Evolutionary conservation across 92 coral and sea anemone genomes (phyloP).

Genomic region (Micromussa lordhowensis): DNA sequence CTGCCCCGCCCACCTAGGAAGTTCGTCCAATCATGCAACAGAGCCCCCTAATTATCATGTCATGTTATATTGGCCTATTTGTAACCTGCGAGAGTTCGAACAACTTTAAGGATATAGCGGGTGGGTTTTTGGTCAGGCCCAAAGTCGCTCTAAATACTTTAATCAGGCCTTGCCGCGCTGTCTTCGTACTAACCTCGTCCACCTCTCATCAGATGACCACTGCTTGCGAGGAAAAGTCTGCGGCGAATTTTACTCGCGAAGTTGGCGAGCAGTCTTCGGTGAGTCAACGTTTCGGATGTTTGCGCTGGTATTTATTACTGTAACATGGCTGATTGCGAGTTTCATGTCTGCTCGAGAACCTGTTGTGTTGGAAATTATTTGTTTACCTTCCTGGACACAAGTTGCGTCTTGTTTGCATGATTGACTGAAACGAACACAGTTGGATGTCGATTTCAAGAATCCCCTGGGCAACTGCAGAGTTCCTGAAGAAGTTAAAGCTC

Average conservation of each 20-base stretch:
- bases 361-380: neutral
- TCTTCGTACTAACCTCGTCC: slow-evolving; percentile 12
- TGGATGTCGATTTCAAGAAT: slow-evolving; percentile 6
- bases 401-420: neutral
- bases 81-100: slow-evolving; percentile 54
- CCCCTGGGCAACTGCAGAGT: neutral
- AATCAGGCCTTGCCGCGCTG: neutral
- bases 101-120: slow-evolving; percentile 38
- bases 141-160: slow-evolving; percentile 38
- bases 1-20: slow-evolving; percentile 77
- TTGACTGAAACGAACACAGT: slow-evolving; percentile 1
- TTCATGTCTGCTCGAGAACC: slow-evolving; percentile 32
- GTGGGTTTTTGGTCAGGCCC: slow-evolving; percentile 51
- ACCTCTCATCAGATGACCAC: slow-evolving; percentile 84
- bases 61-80: slow-evolving; percentile 66
- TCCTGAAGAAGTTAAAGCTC: slow-evolving; percentile 1
- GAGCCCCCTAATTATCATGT: slow-evolving; percentile 71
- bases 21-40: slow-evolving; percentile 67
- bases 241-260: slow-evolving; percentile 79
- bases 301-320: slow-evolving; percentile 53
- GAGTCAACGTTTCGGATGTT: slow-evolving; percentile 31
- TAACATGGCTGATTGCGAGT: slow-evolving; percentile 39
- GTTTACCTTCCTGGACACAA: slow-evolving; percentile 42
- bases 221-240: slow-evolving; percentile 84
- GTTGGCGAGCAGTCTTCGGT: slow-evolving; percentile 91